phyloP scores from a whole-genome alignment of 30 jellyfish, hydroid and myxozoan genomes.

The Aurelia coerulea region DNA sequence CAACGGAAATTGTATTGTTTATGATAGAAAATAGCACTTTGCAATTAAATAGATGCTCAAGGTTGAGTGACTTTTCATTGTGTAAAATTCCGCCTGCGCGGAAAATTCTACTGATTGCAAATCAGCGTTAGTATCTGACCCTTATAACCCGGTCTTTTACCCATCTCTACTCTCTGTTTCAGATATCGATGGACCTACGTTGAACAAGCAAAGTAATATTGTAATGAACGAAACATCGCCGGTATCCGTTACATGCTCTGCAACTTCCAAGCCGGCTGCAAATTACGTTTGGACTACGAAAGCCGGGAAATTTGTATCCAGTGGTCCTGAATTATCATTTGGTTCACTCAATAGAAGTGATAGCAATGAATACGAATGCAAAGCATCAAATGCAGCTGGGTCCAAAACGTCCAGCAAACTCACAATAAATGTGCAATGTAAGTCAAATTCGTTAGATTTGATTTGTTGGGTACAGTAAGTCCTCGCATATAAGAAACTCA shows the following conservation, averaged over 20 bases:
- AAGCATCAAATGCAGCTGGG: conserved; percentile 45
- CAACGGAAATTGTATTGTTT: too few relatives aligned
- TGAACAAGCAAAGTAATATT: not conserved
- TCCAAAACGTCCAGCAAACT: not conserved
- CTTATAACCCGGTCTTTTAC: too few relatives aligned
- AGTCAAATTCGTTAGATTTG: too few relatives aligned
- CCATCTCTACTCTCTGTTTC: not conserved
- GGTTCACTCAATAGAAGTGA: conserved; percentile 18
- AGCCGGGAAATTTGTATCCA: conserved; percentile 28
- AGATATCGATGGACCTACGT: conserved; percentile 59
- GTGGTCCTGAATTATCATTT: conserved; percentile 12
- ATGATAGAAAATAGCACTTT: too few relatives aligned
- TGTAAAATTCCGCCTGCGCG: too few relatives aligned
- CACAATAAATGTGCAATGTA: too few relatives aligned
- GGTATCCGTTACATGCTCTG: conserved; percentile 12
- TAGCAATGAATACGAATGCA: conserved; percentile 27
- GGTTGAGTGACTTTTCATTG: too few relatives aligned
- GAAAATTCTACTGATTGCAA: too few relatives aligned
- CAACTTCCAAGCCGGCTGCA: conserved; percentile 24
- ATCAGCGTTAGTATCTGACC: too few relatives aligned
- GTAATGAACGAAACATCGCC: not conserved
- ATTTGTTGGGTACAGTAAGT: too few relatives aligned
- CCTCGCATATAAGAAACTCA: too few relatives aligned
- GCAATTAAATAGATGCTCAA: too few relatives aligned
- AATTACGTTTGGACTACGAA: conserved; percentile 5